Evolutionary conservation across 2,797 vertebrate genomes (phyloP).

Genomic region (Malacoraja senta): DNA sequence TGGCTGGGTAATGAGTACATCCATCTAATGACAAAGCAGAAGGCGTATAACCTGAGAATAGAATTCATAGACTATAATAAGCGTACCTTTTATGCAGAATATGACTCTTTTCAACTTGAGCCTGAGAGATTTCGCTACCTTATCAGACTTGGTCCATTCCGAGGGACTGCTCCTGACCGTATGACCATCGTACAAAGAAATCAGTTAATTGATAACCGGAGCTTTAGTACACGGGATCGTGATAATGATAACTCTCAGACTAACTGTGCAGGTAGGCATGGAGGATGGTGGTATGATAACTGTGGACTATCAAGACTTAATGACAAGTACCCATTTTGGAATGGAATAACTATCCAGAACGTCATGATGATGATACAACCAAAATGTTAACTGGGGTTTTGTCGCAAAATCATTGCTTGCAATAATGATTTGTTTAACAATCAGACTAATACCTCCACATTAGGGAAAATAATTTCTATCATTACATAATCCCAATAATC

Average conservation of each 20-base stretch:
- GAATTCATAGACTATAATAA: constrained; percentile 43
- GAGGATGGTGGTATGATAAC: constrained; percentile 19
- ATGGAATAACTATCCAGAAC: background rate
- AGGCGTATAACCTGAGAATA: constrained; percentile 54
- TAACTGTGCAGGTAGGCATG: background rate
- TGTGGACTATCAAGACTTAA: background rate
- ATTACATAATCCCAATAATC: background rate
- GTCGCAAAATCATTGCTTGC: too few relatives aligned
- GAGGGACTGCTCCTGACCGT: constrained; percentile 45
- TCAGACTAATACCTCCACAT: background rate
- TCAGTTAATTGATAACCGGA: background rate
- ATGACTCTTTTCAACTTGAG: constrained; percentile 53
- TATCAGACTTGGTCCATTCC: constrained; percentile 47
- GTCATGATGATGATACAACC: background rate
- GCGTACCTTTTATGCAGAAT: constrained; percentile 46
- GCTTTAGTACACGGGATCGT: background rate
- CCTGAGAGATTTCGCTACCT: constrained; percentile 48
- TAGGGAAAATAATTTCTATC: background rate
- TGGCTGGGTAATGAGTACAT: constrained; percentile 57
- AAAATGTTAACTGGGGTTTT: background rate
- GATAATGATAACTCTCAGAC: background rate
- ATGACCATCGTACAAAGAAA: constrained; percentile 33
- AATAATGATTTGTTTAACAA: too few relatives aligned
- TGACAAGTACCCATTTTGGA: background rate
- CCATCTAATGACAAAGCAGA: constrained; percentile 50